A percentile compares a stretch with the other conserved stretches of the same genome.
Conservation (phyloP, 92 coral and sea anemone genomes). For the Diadumene lineata region DNA sequence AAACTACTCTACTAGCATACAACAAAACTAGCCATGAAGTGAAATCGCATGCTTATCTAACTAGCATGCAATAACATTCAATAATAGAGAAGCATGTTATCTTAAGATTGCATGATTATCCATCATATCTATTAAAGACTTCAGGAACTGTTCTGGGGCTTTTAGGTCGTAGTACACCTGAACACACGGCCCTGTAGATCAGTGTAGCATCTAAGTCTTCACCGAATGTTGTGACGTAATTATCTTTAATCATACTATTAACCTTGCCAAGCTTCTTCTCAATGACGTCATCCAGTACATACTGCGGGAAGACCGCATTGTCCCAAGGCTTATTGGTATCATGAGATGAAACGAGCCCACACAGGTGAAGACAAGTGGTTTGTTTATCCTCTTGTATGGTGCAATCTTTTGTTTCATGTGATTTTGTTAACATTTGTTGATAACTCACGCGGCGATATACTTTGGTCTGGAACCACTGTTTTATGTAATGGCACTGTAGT, state of each 20-base stretch:
- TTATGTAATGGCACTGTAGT: conserved; percentile 23
- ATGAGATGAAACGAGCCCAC: not conserved
- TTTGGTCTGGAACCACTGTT: conserved; percentile 3
- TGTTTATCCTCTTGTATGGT: not conserved
- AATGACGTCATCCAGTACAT: not conserved
- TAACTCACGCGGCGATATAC: not conserved
- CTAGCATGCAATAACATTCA: too few relatives aligned
- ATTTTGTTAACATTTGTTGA: not conserved
- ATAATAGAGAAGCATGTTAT: not conserved
- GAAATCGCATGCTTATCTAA: too few relatives aligned
- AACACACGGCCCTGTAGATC: not conserved
- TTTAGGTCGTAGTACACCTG: not conserved
- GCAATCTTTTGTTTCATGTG: not conserved
- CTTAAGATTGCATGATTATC: not conserved
- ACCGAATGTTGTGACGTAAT: not conserved
- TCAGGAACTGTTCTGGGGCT: not conserved
- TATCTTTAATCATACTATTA: not conserved
- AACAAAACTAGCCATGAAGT: too few relatives aligned
- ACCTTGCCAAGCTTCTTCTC: not conserved
- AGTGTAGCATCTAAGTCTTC: not conserved
- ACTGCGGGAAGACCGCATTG: not conserved
- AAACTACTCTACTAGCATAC: too few relatives aligned
- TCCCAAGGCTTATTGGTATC: not conserved
- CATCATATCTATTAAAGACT: not conserved
- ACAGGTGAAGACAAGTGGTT: not conserved